phyloP scores from a whole-genome alignment of 2,797 vertebrate genomes.

The Onychomys leucogaster region DNA sequence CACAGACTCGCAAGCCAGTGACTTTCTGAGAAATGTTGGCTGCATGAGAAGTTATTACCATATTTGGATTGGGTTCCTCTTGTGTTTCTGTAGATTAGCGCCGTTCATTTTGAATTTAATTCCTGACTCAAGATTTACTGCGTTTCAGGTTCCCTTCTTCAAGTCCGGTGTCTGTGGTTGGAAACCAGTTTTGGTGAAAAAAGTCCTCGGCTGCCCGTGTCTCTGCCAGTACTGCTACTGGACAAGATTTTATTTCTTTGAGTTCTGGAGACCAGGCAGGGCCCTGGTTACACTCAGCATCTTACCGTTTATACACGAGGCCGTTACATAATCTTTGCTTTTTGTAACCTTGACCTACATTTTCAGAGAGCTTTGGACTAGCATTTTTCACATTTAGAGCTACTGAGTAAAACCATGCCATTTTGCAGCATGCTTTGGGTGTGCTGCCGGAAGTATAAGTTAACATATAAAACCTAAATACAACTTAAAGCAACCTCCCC shows the following conservation, averaged over 20 bases:
- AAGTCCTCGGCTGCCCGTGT: background rate
- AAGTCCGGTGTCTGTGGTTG: conserved; percentile 31
- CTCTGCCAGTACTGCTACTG: background rate
- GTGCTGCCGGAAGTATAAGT: background rate
- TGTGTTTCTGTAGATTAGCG: conserved; percentile 49
- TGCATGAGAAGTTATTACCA: conserved; percentile 39
- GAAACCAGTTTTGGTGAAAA: conserved; percentile 46
- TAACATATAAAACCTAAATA: conserved; percentile 47
- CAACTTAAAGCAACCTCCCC: background rate
- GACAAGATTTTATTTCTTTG: background rate
- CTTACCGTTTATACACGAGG: background rate
- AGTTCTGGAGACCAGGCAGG: background rate
- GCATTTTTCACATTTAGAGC: conserved; percentile 33
- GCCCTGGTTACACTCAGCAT: background rate
- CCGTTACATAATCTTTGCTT: background rate
- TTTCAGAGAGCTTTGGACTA: conserved; percentile 8
- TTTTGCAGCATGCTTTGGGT: background rate
- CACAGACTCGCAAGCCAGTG: background rate
- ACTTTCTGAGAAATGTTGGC: conserved; percentile 59
- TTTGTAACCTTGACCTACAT: background rate
- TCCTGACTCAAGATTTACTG: conserved; percentile 58
- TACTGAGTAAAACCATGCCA: background rate
- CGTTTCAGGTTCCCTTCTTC: conserved; percentile 52
- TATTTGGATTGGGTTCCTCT: conserved; percentile 42
- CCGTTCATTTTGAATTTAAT: conserved; percentile 20